Base-by-base conservation (phyloP, 2,888 invertebrate genomes). In the Ptilodon capucinus region DNA sequence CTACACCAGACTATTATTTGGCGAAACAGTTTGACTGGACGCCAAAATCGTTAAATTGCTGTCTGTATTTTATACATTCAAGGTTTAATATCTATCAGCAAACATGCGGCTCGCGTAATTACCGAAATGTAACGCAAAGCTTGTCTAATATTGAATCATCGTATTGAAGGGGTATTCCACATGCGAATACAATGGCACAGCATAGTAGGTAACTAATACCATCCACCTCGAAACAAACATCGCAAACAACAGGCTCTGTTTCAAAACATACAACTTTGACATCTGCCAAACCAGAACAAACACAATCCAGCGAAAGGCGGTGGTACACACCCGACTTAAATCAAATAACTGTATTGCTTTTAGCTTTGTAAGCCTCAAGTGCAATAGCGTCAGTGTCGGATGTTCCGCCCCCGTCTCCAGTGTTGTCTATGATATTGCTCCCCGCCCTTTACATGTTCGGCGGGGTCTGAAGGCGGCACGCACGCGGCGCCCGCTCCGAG, bases 331-430 rank as follows among this genome's bases (percentile, higher is more conserved):
- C 80, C 87, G 87, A 81, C 87, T 90, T 89, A 90, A 91, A 91
- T 90, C 89, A 91, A 91, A 91, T 91, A 91, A 91, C 88, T 88
- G 88, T 91, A 89, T 90, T 89, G 90, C 89, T 90, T 88, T 86
- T 85, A 89, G 90, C 89, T 88, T 85, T 89, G 88, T 88, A 89
- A 81, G 86, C 87, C 87, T 87, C 86, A 86, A 89, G 88, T 89
- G 89, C 89, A 90, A 89, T 88, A 87, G 84, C 83, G 84, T 83
- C 86, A 83, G 81, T 81, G 76, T 83, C 82, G 85, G 85, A 85
- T 88, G 89, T 88, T 86, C 81, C 78, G 74, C 80, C 85, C 81
- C 83, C 83, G 82, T 81, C 81, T 83, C 76, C 70, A 80, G 84
- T 85, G 86, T 88, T 86, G 86, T 90, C 90, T 90, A 90, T 90